Conservation (phyloP, 2,113 vertebrate species). For the Platichthys flesus region DNA sequence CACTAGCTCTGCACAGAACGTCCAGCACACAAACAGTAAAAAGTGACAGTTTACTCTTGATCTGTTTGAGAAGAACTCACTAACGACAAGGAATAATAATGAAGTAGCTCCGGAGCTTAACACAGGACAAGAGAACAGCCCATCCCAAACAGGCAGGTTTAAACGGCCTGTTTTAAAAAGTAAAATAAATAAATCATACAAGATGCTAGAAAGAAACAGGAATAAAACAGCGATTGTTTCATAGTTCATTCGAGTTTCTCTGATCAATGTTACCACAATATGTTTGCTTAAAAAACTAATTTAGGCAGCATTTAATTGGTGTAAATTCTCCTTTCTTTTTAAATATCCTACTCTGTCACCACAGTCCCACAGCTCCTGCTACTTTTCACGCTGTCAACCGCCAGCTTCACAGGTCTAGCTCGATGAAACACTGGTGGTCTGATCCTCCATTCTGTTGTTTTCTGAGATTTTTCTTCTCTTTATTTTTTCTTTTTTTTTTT, state of each 20-base stretch:
- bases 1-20: too few species aligned
- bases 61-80: too few species aligned
- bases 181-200: neutral
- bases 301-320: neutral
- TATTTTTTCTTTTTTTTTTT: slow-evolving; percentile 15
- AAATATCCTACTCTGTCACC: neutral
- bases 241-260: neutral
- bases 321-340: neutral
- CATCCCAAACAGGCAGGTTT: too few species aligned
- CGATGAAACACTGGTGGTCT: slow-evolving; percentile 49
- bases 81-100: too few species aligned
- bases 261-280: neutral
- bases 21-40: too few species aligned
- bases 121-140: too few species aligned
- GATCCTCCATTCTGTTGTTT: slow-evolving; percentile 26
- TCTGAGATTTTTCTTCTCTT: slow-evolving; percentile 21
- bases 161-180: neutral
- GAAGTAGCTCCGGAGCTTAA: too few species aligned
- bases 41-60: too few species aligned
- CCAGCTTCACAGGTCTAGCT: slow-evolving; percentile 48
- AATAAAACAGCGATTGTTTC: neutral
- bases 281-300: neutral
- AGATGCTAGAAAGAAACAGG: too few species aligned
- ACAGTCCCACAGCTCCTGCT: slow-evolving; percentile 37
- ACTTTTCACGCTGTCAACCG: slow-evolving; percentile 44